phyloP scores from a whole-genome alignment of 2,113 vertebrate genomes.

The Nematolebias whitei region DNA sequence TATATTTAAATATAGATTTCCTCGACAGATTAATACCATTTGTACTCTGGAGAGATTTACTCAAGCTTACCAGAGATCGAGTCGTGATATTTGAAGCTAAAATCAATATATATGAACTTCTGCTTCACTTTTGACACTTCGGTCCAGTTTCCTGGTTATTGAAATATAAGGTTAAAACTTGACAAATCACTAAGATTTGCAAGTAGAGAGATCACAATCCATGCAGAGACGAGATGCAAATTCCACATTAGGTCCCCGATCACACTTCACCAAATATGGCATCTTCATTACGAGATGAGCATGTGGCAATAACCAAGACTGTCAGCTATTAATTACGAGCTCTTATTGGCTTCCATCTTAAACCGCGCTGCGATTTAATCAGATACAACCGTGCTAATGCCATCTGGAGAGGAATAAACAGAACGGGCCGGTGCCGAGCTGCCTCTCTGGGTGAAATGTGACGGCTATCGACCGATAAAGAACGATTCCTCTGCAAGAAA shows the following conservation, averaged over 20 bases:
- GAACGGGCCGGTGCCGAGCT: constrained; percentile 34
- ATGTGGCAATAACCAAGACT: constrained; percentile 33
- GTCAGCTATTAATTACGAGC: constrained; percentile 50
- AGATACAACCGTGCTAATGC: constrained; percentile 42
- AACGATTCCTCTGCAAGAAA: constrained; percentile 31
- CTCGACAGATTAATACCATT: neutral
- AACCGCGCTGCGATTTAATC: constrained; percentile 52
- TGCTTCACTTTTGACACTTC: neutral
- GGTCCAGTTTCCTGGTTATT: neutral
- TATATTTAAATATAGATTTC: neutral
- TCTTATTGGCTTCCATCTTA: constrained; percentile 49
- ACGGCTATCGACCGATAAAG: constrained; percentile 51
- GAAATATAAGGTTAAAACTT: neutral
- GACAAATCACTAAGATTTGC: too few relatives aligned
- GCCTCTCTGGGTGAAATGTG: constrained; percentile 39
- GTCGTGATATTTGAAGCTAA: neutral
- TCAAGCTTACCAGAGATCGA: rapidly evolving
- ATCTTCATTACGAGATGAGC: constrained; percentile 21
- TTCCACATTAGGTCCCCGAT: neutral
- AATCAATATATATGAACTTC: neutral
- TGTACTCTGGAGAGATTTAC: neutral
- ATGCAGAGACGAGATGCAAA: neutral
- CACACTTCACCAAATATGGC: constrained; percentile 11
- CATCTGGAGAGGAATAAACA: constrained; percentile 53
- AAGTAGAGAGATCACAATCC: neutral